Conservation (phyloP, 2,888 invertebrate genomes). For the Oligia latruncula region DNA sequence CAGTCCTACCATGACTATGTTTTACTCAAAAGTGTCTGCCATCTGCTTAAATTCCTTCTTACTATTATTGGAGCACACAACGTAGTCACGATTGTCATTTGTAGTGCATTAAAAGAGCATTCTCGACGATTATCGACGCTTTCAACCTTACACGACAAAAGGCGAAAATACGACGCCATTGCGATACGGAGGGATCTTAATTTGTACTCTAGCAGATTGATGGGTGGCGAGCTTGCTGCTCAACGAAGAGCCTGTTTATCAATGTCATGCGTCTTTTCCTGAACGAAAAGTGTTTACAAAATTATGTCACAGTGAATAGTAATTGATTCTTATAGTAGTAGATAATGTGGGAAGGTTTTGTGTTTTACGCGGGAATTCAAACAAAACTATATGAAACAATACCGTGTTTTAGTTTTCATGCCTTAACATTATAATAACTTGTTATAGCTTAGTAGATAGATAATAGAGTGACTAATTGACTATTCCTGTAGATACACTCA, state of each 20-base stretch:
- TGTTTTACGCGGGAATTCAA: background rate
- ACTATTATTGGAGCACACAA: background rate
- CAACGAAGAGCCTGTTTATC: background rate
- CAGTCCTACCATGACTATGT: background rate
- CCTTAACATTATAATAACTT: slow-evolving; percentile 8
- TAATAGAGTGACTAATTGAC: slow-evolving; percentile 35
- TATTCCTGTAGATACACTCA: slow-evolving; percentile 17
- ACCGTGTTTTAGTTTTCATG: slow-evolving; percentile 16
- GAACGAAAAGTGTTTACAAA: background rate
- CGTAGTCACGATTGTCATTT: background rate
- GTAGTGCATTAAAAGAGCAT: background rate
- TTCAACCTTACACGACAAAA: background rate
- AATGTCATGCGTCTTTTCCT: background rate
- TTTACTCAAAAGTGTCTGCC: background rate
- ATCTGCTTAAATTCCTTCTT: background rate
- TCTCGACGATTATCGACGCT: background rate
- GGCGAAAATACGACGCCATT: background rate
- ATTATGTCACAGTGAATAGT: background rate
- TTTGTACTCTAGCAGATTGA: background rate
- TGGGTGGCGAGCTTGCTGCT: background rate
- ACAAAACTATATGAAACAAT: slow-evolving; percentile 19
- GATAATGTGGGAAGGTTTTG: slow-evolving; percentile 7
- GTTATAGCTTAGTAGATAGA: slow-evolving; percentile 8
- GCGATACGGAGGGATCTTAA: background rate
- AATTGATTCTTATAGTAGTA: background rate